Evolutionary conservation across 2,113 vertebrate species (phyloP), one percentile per base, ranked within the genome.

Genomic region (Colistium nudipinnis): DNA sequence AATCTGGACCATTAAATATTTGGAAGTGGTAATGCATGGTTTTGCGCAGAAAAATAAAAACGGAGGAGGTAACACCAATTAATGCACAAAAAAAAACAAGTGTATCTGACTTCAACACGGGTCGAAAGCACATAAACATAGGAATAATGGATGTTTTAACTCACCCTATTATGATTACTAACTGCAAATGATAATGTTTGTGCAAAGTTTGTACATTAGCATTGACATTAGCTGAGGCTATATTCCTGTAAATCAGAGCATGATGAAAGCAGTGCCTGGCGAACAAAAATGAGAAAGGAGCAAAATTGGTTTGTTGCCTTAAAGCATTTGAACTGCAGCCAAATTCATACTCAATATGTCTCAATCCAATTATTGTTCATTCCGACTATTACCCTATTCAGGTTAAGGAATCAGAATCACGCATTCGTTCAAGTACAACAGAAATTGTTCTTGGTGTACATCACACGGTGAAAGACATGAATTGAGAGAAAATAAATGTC

Each of bases 1-100:
- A 66, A 60, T 35, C 49, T 36, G 9, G 38, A 38, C 35, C 52
- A 75, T 39, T 62, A 35, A 67, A 52, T 44, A 67, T 64, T 44
- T 4, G 7, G 10, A 8, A 4, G 45, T 67, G 14, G 61, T 39
- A 74, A 63, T 61, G 25, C 1, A 51, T 24, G 9, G 47, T 24
- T 72, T 66, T 12, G 11, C 9, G 27, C 3, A 19, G 35, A 36
- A 65, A 78, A 49, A 53, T 41, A 12, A 51, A 70, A 69, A 6
- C 7, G 45, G 0, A 22, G 12, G 27, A 28, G 12, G 12, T n/a
- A 70, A 74, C 35, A 61, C 16, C 14, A 55, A 47, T 56, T 64
- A 72, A 66, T n/a, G 24, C 36, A 20, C 8, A 36, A 20, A 68
- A 27, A 22, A 0, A 33, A 25, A 36, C 1, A 1, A 20, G 54